phyloP scores from a whole-genome alignment of 2,888 invertebrate genomes.

The Agrenia bidenticulata region DNA sequence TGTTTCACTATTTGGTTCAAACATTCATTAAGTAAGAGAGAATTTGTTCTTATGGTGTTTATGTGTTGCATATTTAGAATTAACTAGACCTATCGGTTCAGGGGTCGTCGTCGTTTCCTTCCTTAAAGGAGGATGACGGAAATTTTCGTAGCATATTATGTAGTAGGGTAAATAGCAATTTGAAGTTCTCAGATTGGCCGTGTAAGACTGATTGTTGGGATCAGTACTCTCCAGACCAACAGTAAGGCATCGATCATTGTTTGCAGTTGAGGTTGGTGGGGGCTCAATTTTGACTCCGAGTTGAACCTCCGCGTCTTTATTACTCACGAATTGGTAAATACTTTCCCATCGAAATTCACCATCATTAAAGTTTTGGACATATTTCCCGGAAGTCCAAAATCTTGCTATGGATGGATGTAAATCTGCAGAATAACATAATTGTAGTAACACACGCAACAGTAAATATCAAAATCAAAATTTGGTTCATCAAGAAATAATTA shows the following conservation, averaged over 20 bases:
- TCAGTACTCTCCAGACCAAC: background rate
- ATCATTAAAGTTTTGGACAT: background rate
- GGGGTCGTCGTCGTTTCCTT: too few species aligned
- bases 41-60: too few species aligned
- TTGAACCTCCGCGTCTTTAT: background rate
- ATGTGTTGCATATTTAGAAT: too few species aligned
- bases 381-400: slow-evolving; percentile 10
- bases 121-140: too few species aligned
- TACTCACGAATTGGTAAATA: background rate
- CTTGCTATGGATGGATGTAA: background rate
- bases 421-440: background rate
- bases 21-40: too few species aligned
- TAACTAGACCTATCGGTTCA: too few species aligned
- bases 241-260: slow-evolving; percentile 5
- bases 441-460: too few species aligned
- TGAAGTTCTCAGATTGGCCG: background rate
- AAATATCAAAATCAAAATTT: too few species aligned
- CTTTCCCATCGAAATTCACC: slow-evolving; percentile 2
- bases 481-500: too few species aligned
- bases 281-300: background rate
- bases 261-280: background rate
- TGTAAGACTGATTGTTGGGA: background rate
- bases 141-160: background rate
- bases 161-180: slow-evolving; percentile 5
- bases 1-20: too few species aligned